Evolutionary conservation across 2,797 vertebrate genomes (phyloP).

Genomic region (Gambelia wislizenii): DNA sequence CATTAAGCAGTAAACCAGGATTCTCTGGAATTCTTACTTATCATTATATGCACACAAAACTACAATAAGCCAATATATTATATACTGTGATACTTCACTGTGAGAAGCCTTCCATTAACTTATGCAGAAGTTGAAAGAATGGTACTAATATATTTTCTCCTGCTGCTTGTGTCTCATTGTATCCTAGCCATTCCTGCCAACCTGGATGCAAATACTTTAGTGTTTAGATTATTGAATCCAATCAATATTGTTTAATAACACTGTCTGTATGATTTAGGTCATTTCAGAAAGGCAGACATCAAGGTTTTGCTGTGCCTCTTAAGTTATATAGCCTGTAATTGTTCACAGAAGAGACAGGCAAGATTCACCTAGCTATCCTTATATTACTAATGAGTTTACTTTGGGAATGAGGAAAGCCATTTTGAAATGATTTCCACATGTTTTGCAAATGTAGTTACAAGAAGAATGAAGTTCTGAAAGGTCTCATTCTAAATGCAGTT

Average conservation of each 20-base stretch:
- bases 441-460: slow-evolving; percentile 1
- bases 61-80: background rate
- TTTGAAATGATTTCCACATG: slow-evolving; percentile 17
- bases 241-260: slow-evolving; percentile 26
- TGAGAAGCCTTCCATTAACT: background rate
- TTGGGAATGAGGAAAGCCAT: slow-evolving; percentile 2
- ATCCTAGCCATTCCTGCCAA: background rate
- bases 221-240: background rate
- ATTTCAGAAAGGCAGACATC: slow-evolving; percentile 4
- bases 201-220: background rate
- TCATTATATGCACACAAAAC: background rate
- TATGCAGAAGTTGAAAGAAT: background rate
- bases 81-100: background rate
- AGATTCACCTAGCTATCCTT: background rate
- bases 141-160: background rate
- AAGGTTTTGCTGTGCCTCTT: background rate
- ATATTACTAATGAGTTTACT: slow-evolving; percentile 21
- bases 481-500: background rate
- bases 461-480: background rate
- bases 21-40: background rate
- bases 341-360: background rate
- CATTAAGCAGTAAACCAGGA: background rate
- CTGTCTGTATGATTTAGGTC: background rate
- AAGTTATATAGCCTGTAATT: slow-evolving; percentile 9
- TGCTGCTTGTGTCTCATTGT: background rate